These are phyloP conservation scores for Barnardius zonarius DNA, from an alignment of 2,113 vertebrate species.

Conservation along the genomic window DNA sequence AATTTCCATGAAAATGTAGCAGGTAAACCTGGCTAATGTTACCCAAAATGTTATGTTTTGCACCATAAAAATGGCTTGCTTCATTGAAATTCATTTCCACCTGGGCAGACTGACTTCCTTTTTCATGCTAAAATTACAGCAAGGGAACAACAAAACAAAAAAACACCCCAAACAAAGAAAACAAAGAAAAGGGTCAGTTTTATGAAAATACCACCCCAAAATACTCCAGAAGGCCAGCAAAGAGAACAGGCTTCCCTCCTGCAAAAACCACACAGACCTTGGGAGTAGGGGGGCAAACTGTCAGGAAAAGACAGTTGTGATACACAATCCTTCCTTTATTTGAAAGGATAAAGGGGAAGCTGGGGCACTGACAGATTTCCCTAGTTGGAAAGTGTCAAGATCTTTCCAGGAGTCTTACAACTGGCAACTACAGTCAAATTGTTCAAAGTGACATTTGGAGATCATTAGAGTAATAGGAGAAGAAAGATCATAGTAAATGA, in stretches of 20 bases:
- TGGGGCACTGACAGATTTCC: neutral
- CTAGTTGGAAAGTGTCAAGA: neutral
- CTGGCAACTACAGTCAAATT: neutral
- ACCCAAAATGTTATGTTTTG: neutral
- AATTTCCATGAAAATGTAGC: slow-evolving; percentile 27
- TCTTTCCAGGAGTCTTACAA: slow-evolving; percentile 7
- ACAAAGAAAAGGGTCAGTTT: neutral
- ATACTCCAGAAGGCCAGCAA: neutral
- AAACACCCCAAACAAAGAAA: too few species aligned
- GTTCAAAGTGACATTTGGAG: slow-evolving; percentile 24
- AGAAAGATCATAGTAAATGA: slow-evolving; percentile 10
- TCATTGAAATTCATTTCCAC: neutral
- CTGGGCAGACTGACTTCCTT: neutral
- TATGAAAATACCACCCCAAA: neutral
- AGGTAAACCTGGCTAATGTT: neutral
- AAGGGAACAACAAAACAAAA: neutral
- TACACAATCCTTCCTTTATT: neutral
- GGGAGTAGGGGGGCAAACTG: neutral
- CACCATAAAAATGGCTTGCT: neutral
- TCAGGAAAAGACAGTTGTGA: neutral
- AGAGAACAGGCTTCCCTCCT: neutral
- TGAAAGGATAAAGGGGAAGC: neutral
- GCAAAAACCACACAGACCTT: neutral
- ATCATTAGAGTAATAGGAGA: neutral
- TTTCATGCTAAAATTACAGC: neutral